Percentiles rank a stretch among this genome's conserved stretches.
These are phyloP conservation scores for Phaetusa simplex DNA, from an alignment of 2,113 vertebrate species.

Conservation along the genomic window DNA sequence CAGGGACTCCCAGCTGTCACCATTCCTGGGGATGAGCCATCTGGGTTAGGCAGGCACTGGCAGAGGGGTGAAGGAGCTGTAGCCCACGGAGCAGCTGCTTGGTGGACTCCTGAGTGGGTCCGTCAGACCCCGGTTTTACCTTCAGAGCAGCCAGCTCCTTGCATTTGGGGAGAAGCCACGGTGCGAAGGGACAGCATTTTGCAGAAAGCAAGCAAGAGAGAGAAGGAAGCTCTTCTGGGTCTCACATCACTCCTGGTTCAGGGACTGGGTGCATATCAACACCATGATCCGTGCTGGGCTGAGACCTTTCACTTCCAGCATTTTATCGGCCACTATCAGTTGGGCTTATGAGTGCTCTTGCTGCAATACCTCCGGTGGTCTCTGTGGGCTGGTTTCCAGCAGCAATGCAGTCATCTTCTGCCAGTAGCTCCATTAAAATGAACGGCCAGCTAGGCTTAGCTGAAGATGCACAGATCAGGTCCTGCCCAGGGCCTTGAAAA, in stretches of 20 bases:
- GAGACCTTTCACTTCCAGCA: background rate
- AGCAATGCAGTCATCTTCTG: background rate
- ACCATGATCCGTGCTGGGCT: rapidly evolving
- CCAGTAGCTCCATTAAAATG: background rate
- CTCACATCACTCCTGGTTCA: background rate
- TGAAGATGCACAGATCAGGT: background rate
- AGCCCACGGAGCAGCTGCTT: background rate
- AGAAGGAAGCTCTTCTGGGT: background rate
- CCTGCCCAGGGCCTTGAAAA: background rate
- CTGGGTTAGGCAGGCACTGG: background rate
- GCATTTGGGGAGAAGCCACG: background rate
- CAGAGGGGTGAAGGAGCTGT: background rate
- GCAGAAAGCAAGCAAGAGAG: background rate
- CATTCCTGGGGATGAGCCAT: background rate
- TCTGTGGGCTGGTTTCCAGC: background rate
- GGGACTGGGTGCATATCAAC: background rate
- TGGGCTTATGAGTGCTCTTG: rapidly evolving
- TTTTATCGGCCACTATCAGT: rapidly evolving
- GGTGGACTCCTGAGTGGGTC: background rate
- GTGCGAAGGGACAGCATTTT: background rate
- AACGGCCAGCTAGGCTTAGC: background rate
- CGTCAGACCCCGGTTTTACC: background rate
- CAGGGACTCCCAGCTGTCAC: background rate
- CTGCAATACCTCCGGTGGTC: background rate
- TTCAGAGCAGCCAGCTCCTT: background rate